These are phyloP conservation scores for Pteropus alecto DNA, from an alignment of 2,113 vertebrate genomes.

Conservation along the genomic window DNA sequence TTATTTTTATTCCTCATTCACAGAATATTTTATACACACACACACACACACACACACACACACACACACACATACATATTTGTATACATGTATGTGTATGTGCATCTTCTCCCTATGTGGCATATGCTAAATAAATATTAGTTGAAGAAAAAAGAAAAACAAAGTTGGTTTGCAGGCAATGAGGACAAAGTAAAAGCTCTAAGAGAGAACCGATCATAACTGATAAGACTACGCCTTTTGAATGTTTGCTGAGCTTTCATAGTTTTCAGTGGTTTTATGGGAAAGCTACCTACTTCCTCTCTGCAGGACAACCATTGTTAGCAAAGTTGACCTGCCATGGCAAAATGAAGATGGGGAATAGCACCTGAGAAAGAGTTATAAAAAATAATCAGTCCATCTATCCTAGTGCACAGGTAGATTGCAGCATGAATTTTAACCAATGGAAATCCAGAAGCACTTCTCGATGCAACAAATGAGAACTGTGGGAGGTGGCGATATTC, in stretches of 20 bases:
- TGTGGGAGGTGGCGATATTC: not conserved
- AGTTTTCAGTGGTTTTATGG: not conserved
- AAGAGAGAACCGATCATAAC: not conserved
- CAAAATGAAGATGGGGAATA: not conserved
- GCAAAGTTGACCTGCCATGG: not conserved
- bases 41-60: not conserved
- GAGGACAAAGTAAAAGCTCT: not conserved
- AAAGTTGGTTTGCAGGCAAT: not conserved
- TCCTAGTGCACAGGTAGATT: not conserved
- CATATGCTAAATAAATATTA: slow-evolving; percentile 11
- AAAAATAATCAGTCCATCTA: not conserved
- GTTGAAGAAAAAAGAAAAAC: not conserved
- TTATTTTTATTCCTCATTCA: not conserved
- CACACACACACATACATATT: no score
- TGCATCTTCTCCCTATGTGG: not conserved
- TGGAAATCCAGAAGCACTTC: slow-evolving; percentile 18
- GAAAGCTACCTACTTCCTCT: not conserved
- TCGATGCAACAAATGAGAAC: not conserved
- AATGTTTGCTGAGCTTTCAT: not conserved
- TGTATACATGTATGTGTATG: no score
- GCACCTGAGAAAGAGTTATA: not conserved
- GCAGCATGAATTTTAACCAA: not conserved
- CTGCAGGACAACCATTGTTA: not conserved
- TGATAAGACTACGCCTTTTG: not conserved
- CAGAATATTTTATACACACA: not conserved